These are phyloP conservation scores for Drosophila equinoxialis DNA, from an alignment of 1,140 invertebrate species.

Conservation along the genomic window DNA sequence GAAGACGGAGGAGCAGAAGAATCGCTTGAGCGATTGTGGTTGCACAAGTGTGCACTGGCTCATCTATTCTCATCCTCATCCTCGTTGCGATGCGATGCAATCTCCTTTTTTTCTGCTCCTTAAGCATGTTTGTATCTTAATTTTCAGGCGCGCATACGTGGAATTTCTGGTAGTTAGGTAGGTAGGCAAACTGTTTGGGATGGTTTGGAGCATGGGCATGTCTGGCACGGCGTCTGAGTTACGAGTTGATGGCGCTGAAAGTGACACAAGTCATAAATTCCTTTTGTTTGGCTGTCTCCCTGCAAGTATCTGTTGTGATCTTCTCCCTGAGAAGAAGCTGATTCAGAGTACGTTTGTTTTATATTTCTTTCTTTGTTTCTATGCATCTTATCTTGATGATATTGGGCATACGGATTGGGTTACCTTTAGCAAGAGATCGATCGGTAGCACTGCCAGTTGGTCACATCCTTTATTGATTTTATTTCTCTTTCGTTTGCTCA, in stretches of 20 bases:
- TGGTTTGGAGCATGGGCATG: slow-evolving; percentile 8
- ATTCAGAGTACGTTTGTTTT: slow-evolving; percentile 51
- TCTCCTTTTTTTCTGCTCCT: slow-evolving; percentile 62
- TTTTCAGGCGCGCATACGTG: slow-evolving; percentile 77
- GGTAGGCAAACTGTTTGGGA: not conserved
- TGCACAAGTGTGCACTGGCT: slow-evolving; percentile 48
- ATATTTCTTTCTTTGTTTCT: slow-evolving; percentile 30
- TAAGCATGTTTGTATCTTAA: slow-evolving; percentile 78
- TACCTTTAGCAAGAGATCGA: slow-evolving; percentile 45
- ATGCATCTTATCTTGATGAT: slow-evolving; percentile 40
- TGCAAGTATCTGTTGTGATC: slow-evolving; percentile 7
- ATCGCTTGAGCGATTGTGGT: slow-evolving; percentile 64
- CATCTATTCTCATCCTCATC: slow-evolving; percentile 16
- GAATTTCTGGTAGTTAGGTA: slow-evolving; percentile 59
- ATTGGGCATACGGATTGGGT: slow-evolving; percentile 62
- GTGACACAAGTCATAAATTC: slow-evolving; percentile 83
- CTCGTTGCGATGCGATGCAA: slow-evolving; percentile 49
- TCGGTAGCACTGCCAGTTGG: slow-evolving; percentile 69
- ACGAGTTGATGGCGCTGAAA: slow-evolving; percentile 80
- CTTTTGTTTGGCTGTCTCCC: slow-evolving; percentile 61
- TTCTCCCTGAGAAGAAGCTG: slow-evolving; percentile 65
- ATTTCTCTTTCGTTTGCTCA: slow-evolving; percentile 35
- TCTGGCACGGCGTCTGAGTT: slow-evolving; percentile 64
- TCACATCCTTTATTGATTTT: slow-evolving; percentile 66
- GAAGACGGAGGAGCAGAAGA: slow-evolving; percentile 26